Evolutionary conservation across 1,140 invertebrate genomes (phyloP).

Genomic region (Radopholus similis): DNA sequence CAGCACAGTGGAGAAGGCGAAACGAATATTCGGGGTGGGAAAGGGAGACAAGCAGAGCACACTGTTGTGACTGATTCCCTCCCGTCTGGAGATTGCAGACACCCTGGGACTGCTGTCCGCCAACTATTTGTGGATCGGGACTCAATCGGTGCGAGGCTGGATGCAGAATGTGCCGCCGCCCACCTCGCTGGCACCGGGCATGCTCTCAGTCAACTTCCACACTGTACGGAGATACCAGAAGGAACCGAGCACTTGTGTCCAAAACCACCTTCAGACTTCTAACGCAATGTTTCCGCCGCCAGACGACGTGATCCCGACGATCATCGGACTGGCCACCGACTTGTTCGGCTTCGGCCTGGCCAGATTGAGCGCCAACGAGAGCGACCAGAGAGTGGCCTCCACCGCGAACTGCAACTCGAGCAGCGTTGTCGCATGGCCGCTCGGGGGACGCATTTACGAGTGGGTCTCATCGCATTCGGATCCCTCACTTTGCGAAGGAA

Average conservation of each 20-base stretch:
- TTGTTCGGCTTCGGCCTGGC: slow-evolving; percentile 42
- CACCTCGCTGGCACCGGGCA: slow-evolving; percentile 48
- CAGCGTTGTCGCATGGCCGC: slow-evolving; percentile 33
- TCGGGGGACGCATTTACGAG: slow-evolving; percentile 48
- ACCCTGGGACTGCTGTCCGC: slow-evolving; percentile 39
- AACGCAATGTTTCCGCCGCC: slow-evolving; percentile 55
- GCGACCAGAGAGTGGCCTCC: slow-evolving; percentile 42
- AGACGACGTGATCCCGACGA: slow-evolving; percentile 49
- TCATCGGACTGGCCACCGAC: slow-evolving; percentile 47
- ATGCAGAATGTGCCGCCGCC: slow-evolving; percentile 36
- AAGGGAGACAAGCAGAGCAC: neutral
- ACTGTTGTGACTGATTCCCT: neutral
- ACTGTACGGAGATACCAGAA: slow-evolving; percentile 20
- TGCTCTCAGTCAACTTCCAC: slow-evolving; percentile 54
- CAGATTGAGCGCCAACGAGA: slow-evolving; percentile 23
- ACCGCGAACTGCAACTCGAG: slow-evolving; percentile 26
- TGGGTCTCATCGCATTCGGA: slow-evolving; percentile 10
- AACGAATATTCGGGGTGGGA: slow-evolving; percentile 72
- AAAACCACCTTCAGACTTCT: slow-evolving; percentile 12
- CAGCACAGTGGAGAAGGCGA: slow-evolving; percentile 79
- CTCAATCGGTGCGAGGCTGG: slow-evolving; percentile 54
- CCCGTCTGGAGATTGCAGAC: slow-evolving; percentile 33
- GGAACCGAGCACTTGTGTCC: neutral
- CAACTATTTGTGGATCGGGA: slow-evolving; percentile 56
- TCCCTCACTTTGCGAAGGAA: slow-evolving; percentile 16